Evolutionary conservation across 92 coral and sea anemone genomes (phyloP).

Genomic region (Pocillopora grandis): DNA sequence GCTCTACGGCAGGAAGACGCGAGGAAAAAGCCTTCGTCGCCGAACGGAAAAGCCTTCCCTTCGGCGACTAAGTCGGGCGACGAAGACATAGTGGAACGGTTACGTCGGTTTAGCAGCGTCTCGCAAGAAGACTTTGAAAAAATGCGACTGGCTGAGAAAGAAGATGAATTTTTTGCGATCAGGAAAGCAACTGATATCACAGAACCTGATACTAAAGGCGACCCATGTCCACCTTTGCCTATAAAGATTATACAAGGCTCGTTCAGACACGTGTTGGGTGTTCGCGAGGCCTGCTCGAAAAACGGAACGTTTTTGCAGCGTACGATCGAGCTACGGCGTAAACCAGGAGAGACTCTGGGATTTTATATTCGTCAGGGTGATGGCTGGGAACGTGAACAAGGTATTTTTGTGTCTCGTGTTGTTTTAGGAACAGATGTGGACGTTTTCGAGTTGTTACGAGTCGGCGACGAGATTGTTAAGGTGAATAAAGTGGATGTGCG

Average conservation of each 20-base stretch:
- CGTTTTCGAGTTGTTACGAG: slow-evolving; percentile 95
- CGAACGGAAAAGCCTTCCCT: slow-evolving; percentile 79
- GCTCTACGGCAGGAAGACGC: slow-evolving; percentile 80
- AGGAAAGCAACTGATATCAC: slow-evolving; percentile 98
- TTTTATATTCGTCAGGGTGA: slow-evolving; percentile 99
- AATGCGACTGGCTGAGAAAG: slow-evolving; percentile 97
- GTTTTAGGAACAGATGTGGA: slow-evolving; percentile 98
- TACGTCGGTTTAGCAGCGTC: slow-evolving; percentile 93
- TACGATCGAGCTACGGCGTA: slow-evolving; percentile 89
- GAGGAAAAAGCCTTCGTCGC: slow-evolving; percentile 49
- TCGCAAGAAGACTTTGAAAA: slow-evolving; percentile 98
- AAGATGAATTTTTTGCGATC: slow-evolving; percentile 92
- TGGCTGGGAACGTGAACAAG: slow-evolving; percentile 97
- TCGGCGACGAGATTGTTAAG: slow-evolving; percentile 93
- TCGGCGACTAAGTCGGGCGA: slow-evolving; percentile 58
- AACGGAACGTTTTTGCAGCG: slow-evolving; percentile 97
- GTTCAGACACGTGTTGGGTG: slow-evolving; percentile 89
- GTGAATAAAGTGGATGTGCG: slow-evolving; percentile 98
- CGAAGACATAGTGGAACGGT: slow-evolving; percentile 75
- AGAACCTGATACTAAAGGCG: slow-evolving; percentile 94
- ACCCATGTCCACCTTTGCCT: slow-evolving; percentile 92
- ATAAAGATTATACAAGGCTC: slow-evolving; percentile 94
- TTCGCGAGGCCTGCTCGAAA: slow-evolving; percentile 96
- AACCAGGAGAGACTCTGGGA: slow-evolving; percentile 97
- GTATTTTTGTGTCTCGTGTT: slow-evolving; percentile 96